A percentile compares a stretch with the other conserved stretches of the same genome.
These are phyloP conservation scores for Plebejus anna DNA, from an alignment of 2,888 invertebrate species.

Conservation along the genomic window DNA sequence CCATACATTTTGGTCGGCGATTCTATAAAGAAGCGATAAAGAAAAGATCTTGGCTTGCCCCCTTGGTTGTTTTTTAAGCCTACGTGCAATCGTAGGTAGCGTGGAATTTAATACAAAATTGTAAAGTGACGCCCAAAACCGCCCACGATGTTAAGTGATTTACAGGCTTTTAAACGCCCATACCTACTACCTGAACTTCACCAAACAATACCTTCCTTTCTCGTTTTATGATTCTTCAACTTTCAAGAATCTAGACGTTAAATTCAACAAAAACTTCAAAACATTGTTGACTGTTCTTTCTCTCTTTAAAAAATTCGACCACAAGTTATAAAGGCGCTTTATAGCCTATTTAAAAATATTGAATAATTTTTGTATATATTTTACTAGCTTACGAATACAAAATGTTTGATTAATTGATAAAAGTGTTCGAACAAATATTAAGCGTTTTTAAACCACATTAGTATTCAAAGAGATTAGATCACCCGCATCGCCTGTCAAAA, in stretches of 20 bases:
- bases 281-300: neutral
- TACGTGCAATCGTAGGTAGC: no score
- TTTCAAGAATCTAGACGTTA: neutral
- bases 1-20: no score
- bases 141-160: neutral
- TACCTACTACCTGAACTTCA: neutral
- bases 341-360: no score
- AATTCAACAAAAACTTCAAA: neutral
- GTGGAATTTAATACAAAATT: slow-evolving; percentile 6
- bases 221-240: neutral
- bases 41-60: no score
- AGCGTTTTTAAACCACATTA: neutral
- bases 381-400: neutral
- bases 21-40: no score
- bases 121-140: slow-evolving; percentile 7
- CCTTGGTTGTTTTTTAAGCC: no score
- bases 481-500: slow-evolving; percentile 3
- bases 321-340: no score
- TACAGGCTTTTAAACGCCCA: slow-evolving; percentile 16
- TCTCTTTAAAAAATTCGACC: no score
- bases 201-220: slow-evolving; percentile 9
- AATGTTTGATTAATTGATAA: neutral
- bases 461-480: slow-evolving; percentile 13
- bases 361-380: no score
- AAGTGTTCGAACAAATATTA: neutral